phyloP scores from a whole-genome alignment of 2,113 vertebrate species.

The Cyphotilapia sp. region DNA sequence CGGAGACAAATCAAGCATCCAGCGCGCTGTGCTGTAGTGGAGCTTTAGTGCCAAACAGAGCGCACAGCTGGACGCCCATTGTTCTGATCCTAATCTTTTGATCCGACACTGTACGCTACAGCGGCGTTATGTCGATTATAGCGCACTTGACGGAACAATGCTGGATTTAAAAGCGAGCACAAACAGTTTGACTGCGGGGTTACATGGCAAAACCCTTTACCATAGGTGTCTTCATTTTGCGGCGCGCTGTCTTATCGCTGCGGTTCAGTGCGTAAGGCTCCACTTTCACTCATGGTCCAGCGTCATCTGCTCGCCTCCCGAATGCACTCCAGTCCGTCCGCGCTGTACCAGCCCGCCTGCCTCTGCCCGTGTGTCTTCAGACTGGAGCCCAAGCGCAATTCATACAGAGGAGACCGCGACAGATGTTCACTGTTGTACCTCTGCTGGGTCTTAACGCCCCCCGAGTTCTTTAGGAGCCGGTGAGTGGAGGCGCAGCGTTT shows the following conservation, averaged over 20 bases:
- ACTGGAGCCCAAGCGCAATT: conserved; percentile 61
- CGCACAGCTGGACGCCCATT: conserved; percentile 49
- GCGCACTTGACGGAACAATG: conserved; percentile 10
- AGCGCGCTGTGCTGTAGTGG: neutral
- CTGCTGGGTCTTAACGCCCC: conserved; percentile 68
- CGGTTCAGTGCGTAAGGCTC: conserved; percentile 63
- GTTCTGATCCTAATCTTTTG: conserved; percentile 46
- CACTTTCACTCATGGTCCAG: conserved; percentile 73
- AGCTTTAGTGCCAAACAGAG: conserved; percentile 9
- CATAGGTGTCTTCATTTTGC: conserved; percentile 91
- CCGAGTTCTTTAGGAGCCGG: neutral
- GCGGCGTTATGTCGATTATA: neutral
- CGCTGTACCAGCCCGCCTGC: conserved; percentile 62
- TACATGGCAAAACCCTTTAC: conserved; percentile 62
- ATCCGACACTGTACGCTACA: conserved; percentile 22
- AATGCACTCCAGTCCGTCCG: neutral
- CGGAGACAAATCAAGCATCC: neutral
- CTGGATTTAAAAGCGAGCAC: neutral
- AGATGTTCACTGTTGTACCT: conserved; percentile 64
- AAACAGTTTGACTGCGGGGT: neutral
- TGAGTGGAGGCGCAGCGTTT: neutral
- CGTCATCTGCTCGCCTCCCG: neutral
- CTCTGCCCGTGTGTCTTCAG: conserved; percentile 26
- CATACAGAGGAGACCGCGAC: conserved; percentile 53
- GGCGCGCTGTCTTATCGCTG: conserved; percentile 66